Base-by-base conservation (phyloP, 2,888 invertebrate genomes). In the Dichetophora obliterata region DNA sequence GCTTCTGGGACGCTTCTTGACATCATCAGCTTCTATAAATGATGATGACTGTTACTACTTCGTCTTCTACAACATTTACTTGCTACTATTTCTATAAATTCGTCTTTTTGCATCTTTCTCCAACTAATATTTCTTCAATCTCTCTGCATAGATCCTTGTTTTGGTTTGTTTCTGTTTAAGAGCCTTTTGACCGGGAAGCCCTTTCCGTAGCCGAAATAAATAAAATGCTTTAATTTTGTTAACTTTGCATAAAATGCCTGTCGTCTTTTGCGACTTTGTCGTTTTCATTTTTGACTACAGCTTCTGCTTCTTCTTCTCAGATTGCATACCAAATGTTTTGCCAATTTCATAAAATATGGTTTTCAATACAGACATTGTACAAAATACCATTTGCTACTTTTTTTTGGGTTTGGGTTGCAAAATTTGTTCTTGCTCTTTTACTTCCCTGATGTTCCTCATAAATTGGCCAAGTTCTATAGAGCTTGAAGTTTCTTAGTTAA, bases 371-470 rank as follows among this genome's bases (percentile, higher is more conserved):
- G 63, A 75, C 80, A 85, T 84, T 86, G 85, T 86, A 85, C 86
- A 85, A 86, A 83, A 84, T 83, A 82, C 85, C 85, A 86, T 86
- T 85, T 86, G 84, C 86, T 85, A 80, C 84, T 80, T 27, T 48
- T 71, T 71, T 48, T 71, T 71, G 31, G 37, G 43, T 24, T 19
- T 14, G n/a, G 54, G 22, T 66, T 22, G 50, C 5, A n/a, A 24
- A 9, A 65, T 59, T 63, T 54, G 14, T 43, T 59, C 34, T 34
- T 65, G 43, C 22, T 71, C 63, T 69, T 22, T 50, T 52, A 27
- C 54, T 22, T 31, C 50, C 16, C 73, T 52, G 52, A 9, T n/a
- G 22, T 22, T 31, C 4, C 43, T 75, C 61, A 65, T 72, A 59
- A 73, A 77, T 69, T 59, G 63, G 6, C 54, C 43, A 61, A 65